These are phyloP conservation scores for Hydrocynus forskahlii DNA, from an alignment of 2,797 vertebrate species.

Conservation along the genomic window DNA sequence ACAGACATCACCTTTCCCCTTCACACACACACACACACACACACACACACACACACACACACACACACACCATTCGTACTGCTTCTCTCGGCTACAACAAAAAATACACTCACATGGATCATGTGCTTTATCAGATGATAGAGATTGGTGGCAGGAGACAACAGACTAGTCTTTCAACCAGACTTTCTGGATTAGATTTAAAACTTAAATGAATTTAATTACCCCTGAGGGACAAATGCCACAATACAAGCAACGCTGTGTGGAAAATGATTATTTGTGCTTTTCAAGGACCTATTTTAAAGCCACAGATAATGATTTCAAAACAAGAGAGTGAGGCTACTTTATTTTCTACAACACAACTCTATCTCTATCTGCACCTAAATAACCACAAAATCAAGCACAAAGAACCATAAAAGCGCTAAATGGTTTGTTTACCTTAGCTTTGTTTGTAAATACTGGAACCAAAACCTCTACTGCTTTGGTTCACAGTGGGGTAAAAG, in stretches of 20 bases:
- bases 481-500: neutral
- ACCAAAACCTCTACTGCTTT: neutral
- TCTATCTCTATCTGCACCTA: too few species aligned
- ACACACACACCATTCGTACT: neutral
- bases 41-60: neutral
- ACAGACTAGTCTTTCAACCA: neutral
- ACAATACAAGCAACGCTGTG: neutral
- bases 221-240: neutral
- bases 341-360: neutral
- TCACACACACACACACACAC: neutral
- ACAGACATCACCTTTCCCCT: neutral
- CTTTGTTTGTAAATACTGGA: neutral
- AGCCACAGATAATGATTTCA: neutral
- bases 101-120: neutral
- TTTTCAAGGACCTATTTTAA: neutral
- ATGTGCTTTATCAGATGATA: neutral
- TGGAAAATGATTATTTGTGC: neutral
- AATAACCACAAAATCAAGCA: neutral
- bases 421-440: conserved; percentile 12
- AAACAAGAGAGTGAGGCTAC: neutral
- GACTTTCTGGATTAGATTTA: neutral
- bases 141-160: neutral
- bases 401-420: neutral
- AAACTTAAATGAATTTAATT: neutral
- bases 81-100: neutral